These are phyloP conservation scores for Climacteris rufus DNA, from an alignment of 2,113 vertebrate genomes.

Conservation along the genomic window DNA sequence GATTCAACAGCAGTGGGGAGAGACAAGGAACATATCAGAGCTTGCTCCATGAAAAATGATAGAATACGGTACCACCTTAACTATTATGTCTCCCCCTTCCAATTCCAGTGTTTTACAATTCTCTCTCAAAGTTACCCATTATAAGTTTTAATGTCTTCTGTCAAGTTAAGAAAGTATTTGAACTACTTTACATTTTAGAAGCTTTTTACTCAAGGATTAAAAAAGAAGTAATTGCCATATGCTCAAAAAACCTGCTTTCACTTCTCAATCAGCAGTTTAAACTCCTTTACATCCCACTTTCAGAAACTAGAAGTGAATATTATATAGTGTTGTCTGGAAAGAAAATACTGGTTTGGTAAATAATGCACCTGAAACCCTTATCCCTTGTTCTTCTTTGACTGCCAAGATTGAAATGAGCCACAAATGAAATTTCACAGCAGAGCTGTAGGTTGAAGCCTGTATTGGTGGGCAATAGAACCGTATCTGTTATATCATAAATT, in stretches of 20 bases:
- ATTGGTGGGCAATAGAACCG: not conserved
- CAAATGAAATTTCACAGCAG: not conserved
- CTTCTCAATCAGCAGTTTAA: not conserved
- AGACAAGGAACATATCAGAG: not conserved
- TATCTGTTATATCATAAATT: not conserved
- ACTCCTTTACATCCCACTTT: not conserved
- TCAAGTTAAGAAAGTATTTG: not conserved
- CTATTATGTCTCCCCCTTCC: accelerated
- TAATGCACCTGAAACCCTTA: not conserved
- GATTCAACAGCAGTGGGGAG: not conserved
- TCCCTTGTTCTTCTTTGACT: not conserved
- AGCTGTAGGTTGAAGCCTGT: not conserved
- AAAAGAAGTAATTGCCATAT: not conserved
- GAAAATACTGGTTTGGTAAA: not conserved
- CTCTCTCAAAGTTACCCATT: not conserved
- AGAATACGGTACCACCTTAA: not conserved
- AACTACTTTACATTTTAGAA: not conserved
- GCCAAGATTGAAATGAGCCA: not conserved
- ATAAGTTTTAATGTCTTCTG: not conserved
- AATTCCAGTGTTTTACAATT: not conserved
- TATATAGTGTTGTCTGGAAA: not conserved
- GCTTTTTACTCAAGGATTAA: not conserved
- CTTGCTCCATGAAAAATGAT: not conserved
- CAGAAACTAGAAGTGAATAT: not conserved
- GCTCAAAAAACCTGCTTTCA: not conserved